These are phyloP conservation scores for Cacoxenus indagator DNA, from an alignment of 2,888 invertebrate genomes.

Conservation along the genomic window DNA sequence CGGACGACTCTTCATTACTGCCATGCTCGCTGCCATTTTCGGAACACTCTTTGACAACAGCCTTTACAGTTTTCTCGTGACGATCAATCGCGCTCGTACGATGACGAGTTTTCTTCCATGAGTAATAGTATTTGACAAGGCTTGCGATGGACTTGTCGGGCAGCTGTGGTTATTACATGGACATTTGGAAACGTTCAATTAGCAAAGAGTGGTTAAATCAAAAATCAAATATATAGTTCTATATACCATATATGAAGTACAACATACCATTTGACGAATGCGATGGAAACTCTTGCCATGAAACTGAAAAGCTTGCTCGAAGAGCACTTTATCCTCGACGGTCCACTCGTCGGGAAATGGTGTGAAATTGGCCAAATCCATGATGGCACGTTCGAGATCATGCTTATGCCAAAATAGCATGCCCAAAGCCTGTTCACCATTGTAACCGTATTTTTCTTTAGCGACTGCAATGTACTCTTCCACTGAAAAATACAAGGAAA, in stretches of 20 bases:
- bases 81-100: constrained; percentile 95
- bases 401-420: constrained; percentile 99
- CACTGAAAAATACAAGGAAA: constrained; percentile 77
- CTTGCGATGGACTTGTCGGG: constrained; percentile 97
- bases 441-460: constrained; percentile 97
- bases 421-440: constrained; percentile 96
- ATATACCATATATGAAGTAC: not conserved
- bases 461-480: constrained; percentile 95
- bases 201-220: not conserved
- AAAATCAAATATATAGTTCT: not conserved
- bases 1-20: constrained; percentile 88
- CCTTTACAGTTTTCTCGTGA: constrained; percentile 74
- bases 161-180: constrained; percentile 75
- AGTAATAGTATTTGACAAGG: constrained; percentile 97
- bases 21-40: constrained; percentile 88
- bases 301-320: constrained; percentile 98
- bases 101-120: constrained; percentile 96
- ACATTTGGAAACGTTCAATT: too few relatives aligned
- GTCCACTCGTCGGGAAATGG: constrained; percentile 99
- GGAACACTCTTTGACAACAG: constrained; percentile 74
- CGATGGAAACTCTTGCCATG: constrained; percentile 98
- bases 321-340: constrained; percentile 96
- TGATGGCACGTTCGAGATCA: constrained; percentile 90
- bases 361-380: constrained; percentile 95
- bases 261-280: constrained; percentile 94